These are phyloP conservation scores for Micrasema minimum DNA, from an alignment of 1,140 invertebrate genomes.

Conservation along the genomic window DNA sequence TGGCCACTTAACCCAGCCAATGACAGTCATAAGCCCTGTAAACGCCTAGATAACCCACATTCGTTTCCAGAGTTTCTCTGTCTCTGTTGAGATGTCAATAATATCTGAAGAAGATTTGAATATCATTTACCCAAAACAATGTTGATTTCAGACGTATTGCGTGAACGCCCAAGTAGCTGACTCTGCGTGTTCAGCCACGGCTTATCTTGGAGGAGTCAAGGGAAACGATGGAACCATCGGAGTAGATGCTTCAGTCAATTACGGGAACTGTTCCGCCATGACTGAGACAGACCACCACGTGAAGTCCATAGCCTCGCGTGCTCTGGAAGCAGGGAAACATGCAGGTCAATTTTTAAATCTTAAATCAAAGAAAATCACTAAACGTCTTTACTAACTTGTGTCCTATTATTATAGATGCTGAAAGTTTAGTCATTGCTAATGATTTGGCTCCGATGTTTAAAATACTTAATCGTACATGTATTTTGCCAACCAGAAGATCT, in stretches of 20 bases:
- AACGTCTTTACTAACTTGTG: background rate
- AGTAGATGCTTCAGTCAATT: constrained; percentile 71
- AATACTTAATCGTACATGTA: background rate
- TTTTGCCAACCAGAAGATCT: background rate
- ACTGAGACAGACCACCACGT: constrained; percentile 66
- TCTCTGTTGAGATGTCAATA: too few species aligned
- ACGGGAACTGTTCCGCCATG: constrained; percentile 68
- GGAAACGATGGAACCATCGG: constrained; percentile 80
- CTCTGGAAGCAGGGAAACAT: constrained; percentile 74
- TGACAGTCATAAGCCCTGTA: too few species aligned
- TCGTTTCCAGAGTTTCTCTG: too few species aligned
- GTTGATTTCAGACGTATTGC: constrained; percentile 77
- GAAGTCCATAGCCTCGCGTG: constrained; percentile 77
- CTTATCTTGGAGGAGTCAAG: constrained; percentile 87
- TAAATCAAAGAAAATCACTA: constrained; percentile 25
- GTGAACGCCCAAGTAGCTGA: constrained; percentile 80
- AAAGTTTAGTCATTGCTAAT: background rate
- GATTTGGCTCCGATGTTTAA: background rate
- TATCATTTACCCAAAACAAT: background rate
- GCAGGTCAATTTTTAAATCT: too few species aligned
- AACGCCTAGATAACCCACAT: too few species aligned
- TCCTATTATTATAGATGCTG: background rate
- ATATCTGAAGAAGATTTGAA: too few species aligned
- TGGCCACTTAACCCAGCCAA: too few species aligned
- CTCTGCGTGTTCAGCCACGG: constrained; percentile 82